A percentile compares a stretch with the other conserved stretches of the same genome.
phyloP scores from a whole-genome alignment of 1,140 invertebrate genomes.

The Vanessa tameamea region DNA sequence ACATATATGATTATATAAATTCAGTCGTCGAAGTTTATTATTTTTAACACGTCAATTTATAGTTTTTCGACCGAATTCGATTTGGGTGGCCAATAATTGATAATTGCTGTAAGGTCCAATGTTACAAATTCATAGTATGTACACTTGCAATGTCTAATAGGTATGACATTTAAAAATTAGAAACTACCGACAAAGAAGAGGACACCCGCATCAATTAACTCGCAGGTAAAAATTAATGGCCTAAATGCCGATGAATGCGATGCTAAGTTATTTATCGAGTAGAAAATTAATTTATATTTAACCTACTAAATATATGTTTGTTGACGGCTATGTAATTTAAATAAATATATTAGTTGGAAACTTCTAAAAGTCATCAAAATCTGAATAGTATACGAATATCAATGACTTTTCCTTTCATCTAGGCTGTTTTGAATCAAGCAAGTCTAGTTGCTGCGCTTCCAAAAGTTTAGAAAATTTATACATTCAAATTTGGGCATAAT shows the following conservation, averaged over 20 bases:
- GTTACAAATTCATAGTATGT: slow-evolving; percentile 12
- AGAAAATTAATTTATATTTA: slow-evolving; percentile 6
- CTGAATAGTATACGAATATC: too few relatives aligned
- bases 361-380: too few relatives aligned
- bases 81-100: background rate
- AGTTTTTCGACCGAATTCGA: background rate
- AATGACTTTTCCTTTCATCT: too few relatives aligned
- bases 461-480: too few relatives aligned
- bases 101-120: slow-evolving; percentile 13
- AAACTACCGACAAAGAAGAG: slow-evolving; percentile 34
- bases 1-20: too few relatives aligned
- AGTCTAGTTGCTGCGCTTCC: too few relatives aligned
- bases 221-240: slow-evolving; percentile 31
- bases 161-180: slow-evolving; percentile 27
- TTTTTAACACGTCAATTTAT: background rate
- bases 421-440: too few relatives aligned
- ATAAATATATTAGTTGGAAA: too few relatives aligned
- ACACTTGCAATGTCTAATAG: slow-evolving; percentile 9
- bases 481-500: too few relatives aligned
- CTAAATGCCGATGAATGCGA: slow-evolving; percentile 13
- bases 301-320: background rate
- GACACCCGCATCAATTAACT: slow-evolving; percentile 30
- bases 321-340: background rate
- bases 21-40: background rate
- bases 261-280: slow-evolving; percentile 18